phyloP scores from a whole-genome alignment of 2,113 vertebrate species.

The Pseudopipra pipra region DNA sequence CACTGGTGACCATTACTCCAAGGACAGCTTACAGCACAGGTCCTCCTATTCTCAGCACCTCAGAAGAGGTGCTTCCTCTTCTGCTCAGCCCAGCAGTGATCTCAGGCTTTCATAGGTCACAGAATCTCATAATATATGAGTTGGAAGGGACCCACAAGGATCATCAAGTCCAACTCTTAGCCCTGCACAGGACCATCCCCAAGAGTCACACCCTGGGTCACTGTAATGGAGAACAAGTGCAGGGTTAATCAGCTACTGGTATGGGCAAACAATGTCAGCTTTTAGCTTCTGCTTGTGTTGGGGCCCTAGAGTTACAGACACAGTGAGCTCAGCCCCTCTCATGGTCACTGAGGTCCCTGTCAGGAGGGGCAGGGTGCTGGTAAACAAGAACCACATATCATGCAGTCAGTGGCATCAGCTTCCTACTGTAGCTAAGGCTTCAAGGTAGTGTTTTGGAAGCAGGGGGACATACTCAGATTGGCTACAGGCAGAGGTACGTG shows the following conservation, averaged over 20 bases:
- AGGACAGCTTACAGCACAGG: neutral
- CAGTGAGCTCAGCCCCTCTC: neutral
- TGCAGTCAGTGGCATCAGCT: neutral
- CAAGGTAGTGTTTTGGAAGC: neutral
- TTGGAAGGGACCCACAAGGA: neutral
- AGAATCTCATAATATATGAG: neutral
- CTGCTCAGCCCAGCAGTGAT: slow-evolving; percentile 15
- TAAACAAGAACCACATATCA: neutral
- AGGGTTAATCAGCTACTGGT: neutral
- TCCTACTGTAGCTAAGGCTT: neutral
- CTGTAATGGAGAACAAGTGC: neutral
- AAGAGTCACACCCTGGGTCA: neutral
- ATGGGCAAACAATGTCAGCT: neutral
- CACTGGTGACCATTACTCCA: neutral
- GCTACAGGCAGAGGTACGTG: neutral
- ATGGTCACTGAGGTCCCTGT: neutral
- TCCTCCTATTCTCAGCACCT: neutral
- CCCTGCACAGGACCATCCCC: neutral
- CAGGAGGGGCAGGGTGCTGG: neutral
- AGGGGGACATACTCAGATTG: neutral
- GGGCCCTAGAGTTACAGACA: neutral
- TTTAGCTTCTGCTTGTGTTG: neutral
- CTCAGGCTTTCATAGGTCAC: neutral
- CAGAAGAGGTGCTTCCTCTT: neutral
- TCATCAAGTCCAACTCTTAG: neutral